A percentile compares a stretch with the other conserved stretches of the same genome.
Evolutionary conservation across 2,888 invertebrate genomes (phyloP).

Genomic region (Gandaritis pyraliata): DNA sequence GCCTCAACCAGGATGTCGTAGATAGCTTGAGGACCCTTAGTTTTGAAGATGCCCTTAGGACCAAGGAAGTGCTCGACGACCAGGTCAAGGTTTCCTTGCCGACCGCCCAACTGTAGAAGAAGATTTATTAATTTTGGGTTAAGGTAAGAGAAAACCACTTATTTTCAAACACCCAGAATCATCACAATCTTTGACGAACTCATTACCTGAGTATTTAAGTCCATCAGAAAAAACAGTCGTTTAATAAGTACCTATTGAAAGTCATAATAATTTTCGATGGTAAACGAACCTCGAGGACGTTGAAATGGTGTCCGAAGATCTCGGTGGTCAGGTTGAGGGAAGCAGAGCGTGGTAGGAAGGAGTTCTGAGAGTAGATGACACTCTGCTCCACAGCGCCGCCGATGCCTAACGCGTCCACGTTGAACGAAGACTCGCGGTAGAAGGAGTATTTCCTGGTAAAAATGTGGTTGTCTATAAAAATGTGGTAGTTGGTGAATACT

Average conservation of each 20-base stretch:
- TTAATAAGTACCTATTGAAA: not conserved
- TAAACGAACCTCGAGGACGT: conserved; percentile 87
- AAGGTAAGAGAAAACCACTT: not conserved
- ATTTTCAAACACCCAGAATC: too few relatives aligned
- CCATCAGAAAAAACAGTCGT: too few relatives aligned
- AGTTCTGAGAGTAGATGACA: conserved; percentile 93
- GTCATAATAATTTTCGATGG: not conserved
- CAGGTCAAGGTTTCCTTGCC: conserved; percentile 91
- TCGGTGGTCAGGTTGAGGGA: conserved; percentile 90
- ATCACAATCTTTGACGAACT: not conserved
- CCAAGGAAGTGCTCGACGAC: conserved; percentile 90
- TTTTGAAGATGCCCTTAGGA: conserved; percentile 86
- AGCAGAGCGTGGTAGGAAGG: conserved; percentile 90
- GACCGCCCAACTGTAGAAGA: conserved; percentile 82
- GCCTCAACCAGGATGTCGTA: conserved; percentile 61
- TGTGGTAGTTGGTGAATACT: too few relatives aligned
- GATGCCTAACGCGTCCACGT: conserved; percentile 87
- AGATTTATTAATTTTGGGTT: not conserved
- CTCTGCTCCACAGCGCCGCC: conserved; percentile 88
- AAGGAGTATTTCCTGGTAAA: conserved; percentile 89
- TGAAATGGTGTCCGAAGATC: conserved; percentile 90
- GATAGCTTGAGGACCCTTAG: conserved; percentile 69
- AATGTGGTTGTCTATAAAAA: too few relatives aligned
- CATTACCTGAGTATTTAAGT: too few relatives aligned
- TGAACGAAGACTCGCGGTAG: conserved; percentile 90